Evolutionary conservation across 2,888 invertebrate species (phyloP).

Genomic region (Philopedon plagiatum): DNA sequence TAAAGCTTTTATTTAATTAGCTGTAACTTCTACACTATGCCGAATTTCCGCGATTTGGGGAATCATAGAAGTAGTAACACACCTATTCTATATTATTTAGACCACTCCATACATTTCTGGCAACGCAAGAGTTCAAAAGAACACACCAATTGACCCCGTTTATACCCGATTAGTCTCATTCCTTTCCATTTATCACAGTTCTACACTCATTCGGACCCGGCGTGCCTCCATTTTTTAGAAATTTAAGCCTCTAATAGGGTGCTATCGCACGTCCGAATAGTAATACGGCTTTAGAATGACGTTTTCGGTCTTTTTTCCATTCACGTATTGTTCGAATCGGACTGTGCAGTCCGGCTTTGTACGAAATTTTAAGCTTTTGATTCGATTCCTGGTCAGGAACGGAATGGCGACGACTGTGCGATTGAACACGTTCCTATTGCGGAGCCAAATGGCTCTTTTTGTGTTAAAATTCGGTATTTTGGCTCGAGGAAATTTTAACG

Average conservation of each 20-base stretch:
- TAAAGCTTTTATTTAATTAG: no score
- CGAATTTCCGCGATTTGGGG: no score
- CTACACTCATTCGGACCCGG: conserved; percentile 35
- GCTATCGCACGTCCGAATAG: conserved; percentile 46
- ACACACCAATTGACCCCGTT: not conserved
- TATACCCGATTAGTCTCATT: conserved; percentile 15
- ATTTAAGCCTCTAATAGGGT: conserved; percentile 40
- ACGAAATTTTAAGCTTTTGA: conserved; percentile 39
- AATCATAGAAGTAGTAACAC: no score
- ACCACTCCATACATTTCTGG: not conserved
- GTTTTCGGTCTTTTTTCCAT: conserved; percentile 41
- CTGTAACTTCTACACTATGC: no score
- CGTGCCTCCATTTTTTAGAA: conserved; percentile 38
- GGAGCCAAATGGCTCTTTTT: conserved; percentile 8
- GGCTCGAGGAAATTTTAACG: not conserved
- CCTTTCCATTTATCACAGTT: conserved; percentile 36
- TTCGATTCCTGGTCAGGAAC: conserved; percentile 42
- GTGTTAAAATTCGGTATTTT: not conserved
- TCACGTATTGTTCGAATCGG: conserved; percentile 35
- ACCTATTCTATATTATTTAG: no score
- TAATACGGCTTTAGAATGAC: conserved; percentile 37
- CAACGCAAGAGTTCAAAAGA: not conserved
- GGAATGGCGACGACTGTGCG: not conserved
- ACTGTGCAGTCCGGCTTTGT: conserved; percentile 20
- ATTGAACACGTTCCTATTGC: conserved; percentile 24